Base-by-base conservation (phyloP, 2,888 invertebrate species). In the Hirtodrosophila cameraria region DNA sequence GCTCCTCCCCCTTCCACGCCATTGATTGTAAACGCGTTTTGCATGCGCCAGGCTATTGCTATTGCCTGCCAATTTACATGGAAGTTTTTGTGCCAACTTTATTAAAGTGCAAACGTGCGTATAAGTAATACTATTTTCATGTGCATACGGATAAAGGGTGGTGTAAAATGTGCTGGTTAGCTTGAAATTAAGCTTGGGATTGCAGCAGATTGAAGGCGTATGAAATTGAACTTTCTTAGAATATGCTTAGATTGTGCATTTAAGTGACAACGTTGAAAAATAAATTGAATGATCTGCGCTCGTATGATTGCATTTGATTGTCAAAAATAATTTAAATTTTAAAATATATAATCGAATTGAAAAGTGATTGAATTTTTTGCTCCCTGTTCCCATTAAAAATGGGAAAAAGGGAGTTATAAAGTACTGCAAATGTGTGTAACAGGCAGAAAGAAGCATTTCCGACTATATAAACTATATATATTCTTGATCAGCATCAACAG, bases 31-130 rank as follows among this genome's bases (percentile, higher is more conserved):
- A 64, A 43, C 52, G 53, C 57, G 60, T 42, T 65, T 49, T 57
- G 60, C 54, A 59, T 60, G 67, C 46, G 28, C 33, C 54, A 59
- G 54, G 67, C 46, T 23, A 28, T 46, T 43, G 36, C 30, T 38
- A 68, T 55, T 61, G 50, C 41, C 63, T 49, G 55, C 33, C 63
- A 62, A 69, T 45, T 68, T 69, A 68, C 54, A 49, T 42, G 69
- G 27, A 62, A 68, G 41, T 49, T 41, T 50, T 50, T n/a, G n/a
- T n/a, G 25, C 31, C 41, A 30, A 58, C 27, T 50, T 54, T 74
- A 55, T 75, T 64, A 69, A 69, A 69, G 61, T 73, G 70, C 70
- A 69, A 64, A 54, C 74, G 74, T 74, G 74, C 72, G 70, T 74
- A 58, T 74, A 60, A 54, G 64, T 64, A 52, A 64, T 64, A 23